A percentile compares a stretch with the other conserved stretches of the same genome.
These are phyloP conservation scores for Sepiola atlantica DNA, from an alignment of 2,888 invertebrate genomes.

Conservation along the genomic window DNA sequence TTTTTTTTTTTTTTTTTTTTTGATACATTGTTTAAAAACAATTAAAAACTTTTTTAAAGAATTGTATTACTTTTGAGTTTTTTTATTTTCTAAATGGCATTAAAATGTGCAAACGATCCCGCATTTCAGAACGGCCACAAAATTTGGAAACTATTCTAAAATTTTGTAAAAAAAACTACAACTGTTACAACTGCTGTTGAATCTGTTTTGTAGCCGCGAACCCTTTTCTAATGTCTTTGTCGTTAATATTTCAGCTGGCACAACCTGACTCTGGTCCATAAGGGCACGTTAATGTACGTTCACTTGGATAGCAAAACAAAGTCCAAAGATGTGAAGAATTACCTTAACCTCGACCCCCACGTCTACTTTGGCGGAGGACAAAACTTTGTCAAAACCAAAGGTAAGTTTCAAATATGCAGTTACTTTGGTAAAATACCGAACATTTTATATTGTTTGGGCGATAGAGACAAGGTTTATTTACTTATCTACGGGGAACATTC, in stretches of 20 bases:
- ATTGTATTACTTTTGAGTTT: too few relatives aligned
- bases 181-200: not conserved
- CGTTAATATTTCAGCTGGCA: slow-evolving; percentile 81
- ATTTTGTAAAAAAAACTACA: too few relatives aligned
- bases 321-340: slow-evolving; percentile 77
- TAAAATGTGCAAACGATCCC: too few relatives aligned
- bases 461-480: too few relatives aligned
- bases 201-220: slow-evolving; percentile 34
- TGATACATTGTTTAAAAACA: too few relatives aligned
- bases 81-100: too few relatives aligned
- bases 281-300: slow-evolving; percentile 83
- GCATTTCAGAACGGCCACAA: too few relatives aligned
- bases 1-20: too few relatives aligned
- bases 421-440: not conserved
- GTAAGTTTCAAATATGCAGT: slow-evolving; percentile 51
- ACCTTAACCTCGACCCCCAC: slow-evolving; percentile 92
- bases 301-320: slow-evolving; percentile 82
- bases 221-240: not conserved
- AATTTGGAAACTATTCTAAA: too few relatives aligned
- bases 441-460: too few relatives aligned
- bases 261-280: slow-evolving; percentile 89
- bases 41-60: too few relatives aligned
- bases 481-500: too few relatives aligned
- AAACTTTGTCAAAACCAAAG: slow-evolving; percentile 67
- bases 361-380: slow-evolving; percentile 91